Base-by-base conservation (phyloP, 53 echinoderm and acorn worm species). In the Arbacia lixula region DNA sequence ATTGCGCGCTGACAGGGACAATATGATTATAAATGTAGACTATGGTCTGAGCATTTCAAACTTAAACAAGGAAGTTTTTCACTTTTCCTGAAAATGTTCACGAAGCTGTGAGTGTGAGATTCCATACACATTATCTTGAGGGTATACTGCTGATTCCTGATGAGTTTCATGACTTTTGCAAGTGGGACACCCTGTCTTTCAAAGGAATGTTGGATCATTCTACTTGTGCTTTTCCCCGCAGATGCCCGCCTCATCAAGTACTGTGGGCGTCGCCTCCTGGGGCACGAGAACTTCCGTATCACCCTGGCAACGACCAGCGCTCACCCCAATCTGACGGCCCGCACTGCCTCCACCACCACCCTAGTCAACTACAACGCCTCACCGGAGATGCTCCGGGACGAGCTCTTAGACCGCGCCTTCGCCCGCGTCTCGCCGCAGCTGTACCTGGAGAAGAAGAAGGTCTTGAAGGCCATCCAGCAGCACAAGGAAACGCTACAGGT, bases 181-280 rank as follows among this genome's bases (percentile, higher is more conserved):
- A n/a, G n/a, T n/a, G n/a, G n/a, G n/a, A n/a, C n/a, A n/a, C n/a
- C n/a, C n/a, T n/a, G n/a, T n/a, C n/a, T n/a, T n/a, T n/a, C n/a
- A n/a, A n/a, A n/a, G n/a, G n/a, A n/a, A n/a, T n/a, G n/a, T n/a
- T n/a, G n/a, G n/a, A n/a, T n/a, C n/a, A n/a, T n/a, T n/a, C n/a
- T n/a, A n/a, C n/a, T n/a, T n/a, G n/a, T n/a, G n/a, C n/a, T n/a
- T n/a, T n/a, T n/a, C n/a, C n/a, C 40, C 17, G 43, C 85, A 97
- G 98, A 97, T 83, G 93, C 98, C 60, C 86, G 98, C 29, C 88
- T 97, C 39, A 97, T 97, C 90, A 93, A 93, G 62, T 97, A 97
- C 85, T 97, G 94, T 35, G 90, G 98, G 0, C 92, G 98, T 0
- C 86, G 98, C 12, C 83, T 97, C 20, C 92, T 97, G 2, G 94